phyloP scores from a whole-genome alignment of 2,888 invertebrate species.

The Drosophila tanythrix region DNA sequence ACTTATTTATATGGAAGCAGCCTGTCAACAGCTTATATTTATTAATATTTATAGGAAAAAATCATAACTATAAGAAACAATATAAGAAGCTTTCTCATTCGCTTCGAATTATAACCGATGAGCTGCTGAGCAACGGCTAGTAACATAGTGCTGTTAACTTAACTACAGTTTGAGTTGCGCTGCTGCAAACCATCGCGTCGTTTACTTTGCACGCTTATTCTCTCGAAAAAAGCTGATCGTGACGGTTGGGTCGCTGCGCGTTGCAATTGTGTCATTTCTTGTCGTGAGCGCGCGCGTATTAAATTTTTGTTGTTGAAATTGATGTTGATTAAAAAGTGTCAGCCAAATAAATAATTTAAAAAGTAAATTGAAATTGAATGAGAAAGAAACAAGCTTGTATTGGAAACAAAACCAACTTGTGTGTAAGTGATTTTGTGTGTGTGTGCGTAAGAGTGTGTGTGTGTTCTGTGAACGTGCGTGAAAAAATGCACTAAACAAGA shows the following conservation, averaged over 20 bases:
- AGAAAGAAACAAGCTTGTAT: constrained; percentile 35
- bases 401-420: constrained; percentile 24
- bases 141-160: constrained; percentile 24
- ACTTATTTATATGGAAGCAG: rapidly evolving
- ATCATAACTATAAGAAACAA: not conserved
- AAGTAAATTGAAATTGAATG: constrained; percentile 39
- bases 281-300: constrained; percentile 23
- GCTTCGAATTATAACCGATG: not conserved
- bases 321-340: constrained; percentile 42
- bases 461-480: constrained; percentile 52
- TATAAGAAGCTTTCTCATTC: not conserved
- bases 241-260: constrained; percentile 17
- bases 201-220: constrained; percentile 35
- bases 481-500: constrained; percentile 62
- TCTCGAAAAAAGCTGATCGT: constrained; percentile 25
- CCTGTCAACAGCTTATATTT: not conserved
- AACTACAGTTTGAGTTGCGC: constrained; percentile 20
- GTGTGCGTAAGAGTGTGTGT: constrained; percentile 11
- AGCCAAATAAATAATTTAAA: constrained; percentile 35
- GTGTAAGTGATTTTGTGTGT: constrained; percentile 9
- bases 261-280: not conserved
- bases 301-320: constrained; percentile 33
- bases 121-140: not conserved
- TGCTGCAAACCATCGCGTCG: not conserved
- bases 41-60: not conserved